Percentiles rank a stretch among this genome's conserved stretches.
Conservation (phyloP, 2,113 vertebrate genomes). For the Peucedramus taeniatus region DNA sequence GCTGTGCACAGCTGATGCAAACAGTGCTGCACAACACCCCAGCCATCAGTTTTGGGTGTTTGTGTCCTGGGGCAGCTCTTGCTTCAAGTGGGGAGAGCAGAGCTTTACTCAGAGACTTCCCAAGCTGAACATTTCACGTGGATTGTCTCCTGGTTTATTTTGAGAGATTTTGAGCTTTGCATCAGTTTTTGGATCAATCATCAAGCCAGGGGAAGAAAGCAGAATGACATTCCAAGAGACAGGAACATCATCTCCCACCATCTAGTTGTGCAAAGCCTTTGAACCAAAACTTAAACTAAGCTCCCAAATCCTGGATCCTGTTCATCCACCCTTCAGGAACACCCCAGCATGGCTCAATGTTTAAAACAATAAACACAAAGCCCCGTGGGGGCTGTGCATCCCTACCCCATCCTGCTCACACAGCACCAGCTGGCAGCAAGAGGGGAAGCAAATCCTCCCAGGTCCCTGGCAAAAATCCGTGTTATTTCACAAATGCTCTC, state of each 20-base stretch:
- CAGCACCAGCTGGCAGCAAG: neutral
- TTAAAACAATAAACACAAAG: neutral
- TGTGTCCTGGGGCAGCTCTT: neutral
- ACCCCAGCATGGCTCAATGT: neutral
- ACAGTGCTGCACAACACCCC: rapidly evolving
- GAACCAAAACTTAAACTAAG: neutral
- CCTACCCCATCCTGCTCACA: rapidly evolving
- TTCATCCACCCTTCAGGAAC: neutral
- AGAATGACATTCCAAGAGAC: rapidly evolving
- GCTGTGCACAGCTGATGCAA: neutral
- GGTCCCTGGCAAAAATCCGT: neutral
- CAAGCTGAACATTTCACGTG: neutral
- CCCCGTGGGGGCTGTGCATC: rapidly evolving
- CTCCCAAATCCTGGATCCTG: neutral
- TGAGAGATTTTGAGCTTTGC: neutral
- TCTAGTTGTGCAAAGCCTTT: neutral
- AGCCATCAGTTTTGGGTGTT: neutral
- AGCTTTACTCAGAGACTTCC: neutral
- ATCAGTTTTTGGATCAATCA: neutral
- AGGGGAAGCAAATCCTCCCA: neutral
- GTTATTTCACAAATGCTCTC: neutral
- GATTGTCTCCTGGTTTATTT: neutral
- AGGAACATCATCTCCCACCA: neutral
- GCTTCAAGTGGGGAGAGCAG: neutral
- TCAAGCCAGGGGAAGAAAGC: neutral